Evolutionary conservation across 2,888 invertebrate genomes (phyloP), one percentile per base, ranked within the genome.

Genomic region (Anagyrus pseudococci): DNA sequence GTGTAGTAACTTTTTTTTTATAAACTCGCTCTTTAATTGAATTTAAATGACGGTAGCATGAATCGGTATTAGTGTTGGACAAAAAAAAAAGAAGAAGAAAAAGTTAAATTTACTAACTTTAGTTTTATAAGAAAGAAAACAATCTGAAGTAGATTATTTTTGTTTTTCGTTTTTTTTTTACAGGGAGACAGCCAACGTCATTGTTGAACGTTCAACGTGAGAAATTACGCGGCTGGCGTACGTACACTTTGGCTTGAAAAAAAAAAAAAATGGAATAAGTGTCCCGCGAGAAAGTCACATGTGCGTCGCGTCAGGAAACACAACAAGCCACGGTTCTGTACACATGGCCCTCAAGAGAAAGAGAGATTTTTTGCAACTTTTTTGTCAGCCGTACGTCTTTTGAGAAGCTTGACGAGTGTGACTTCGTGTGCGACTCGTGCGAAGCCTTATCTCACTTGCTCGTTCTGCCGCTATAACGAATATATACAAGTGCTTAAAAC

Each of bases 281-380:
- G 41, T 40, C 20, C 41, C 1, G 47, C 63, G 56, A 33, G 60
- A 58, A 62, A 37, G 53, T 58, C 41, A 59, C 55, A 64, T 55
- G 58, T 65, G 64, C 49, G 46, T 53, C 53, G 58, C 37, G 41
- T 46, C 23, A 29, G 15, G 61, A 60, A 46, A 8, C 26, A 47
- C 25, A 53, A 57, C 63, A 55, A 64, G 62, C 41, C 40, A 43
- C 57, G 46, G 37, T 46, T 44, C 50, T 44, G 41, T 47, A 41
- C 67, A 54, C 67, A 67, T 67, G 68, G 67, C 68, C 55, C 65
- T 63, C 48, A 41, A 46, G 47, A 33, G 46, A 25, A 15, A 25
- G 19, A 13, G n/a, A 13, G 19, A 13, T 26, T 64, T 61, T 60
- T 65, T 58, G 17, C 17, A 4, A 44, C 47, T 54, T 47, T 40